Conservation (phyloP, 2,888 invertebrate species). For the Trichogramma dendrolimi region DNA sequence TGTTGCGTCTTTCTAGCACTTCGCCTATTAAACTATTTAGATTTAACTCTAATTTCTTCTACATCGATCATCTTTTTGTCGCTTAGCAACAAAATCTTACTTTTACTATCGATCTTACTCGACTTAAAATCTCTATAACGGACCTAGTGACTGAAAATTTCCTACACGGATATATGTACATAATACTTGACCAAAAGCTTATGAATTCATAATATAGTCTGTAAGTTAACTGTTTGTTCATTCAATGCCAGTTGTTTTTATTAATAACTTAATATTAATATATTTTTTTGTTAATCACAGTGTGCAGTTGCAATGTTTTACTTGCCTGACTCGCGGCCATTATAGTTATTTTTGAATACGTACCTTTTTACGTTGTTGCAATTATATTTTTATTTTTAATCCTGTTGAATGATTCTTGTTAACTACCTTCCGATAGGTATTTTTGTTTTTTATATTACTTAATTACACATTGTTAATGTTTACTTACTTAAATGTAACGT, state of each 20-base stretch:
- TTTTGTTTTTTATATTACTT: too few species aligned
- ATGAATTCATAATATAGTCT: constrained; percentile 5
- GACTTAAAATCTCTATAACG: constrained; percentile 7
- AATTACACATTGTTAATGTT: too few species aligned
- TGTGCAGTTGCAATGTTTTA: too few species aligned
- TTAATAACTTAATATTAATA: too few species aligned
- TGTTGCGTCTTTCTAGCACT: constrained; percentile 40
- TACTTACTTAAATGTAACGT: too few species aligned
- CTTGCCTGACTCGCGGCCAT: too few species aligned
- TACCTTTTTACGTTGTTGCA: too few species aligned
- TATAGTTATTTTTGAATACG: too few species aligned
- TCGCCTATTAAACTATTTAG: constrained; percentile 19
- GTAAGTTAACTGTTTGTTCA: not conserved
- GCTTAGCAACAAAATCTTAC: not conserved
- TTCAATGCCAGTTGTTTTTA: not conserved
- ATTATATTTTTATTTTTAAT: too few species aligned
- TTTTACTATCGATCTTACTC: constrained; percentile 9
- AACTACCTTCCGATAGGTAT: too few species aligned
- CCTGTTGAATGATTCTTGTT: too few species aligned
- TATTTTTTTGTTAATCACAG: too few species aligned
- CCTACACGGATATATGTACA: constrained; percentile 14
- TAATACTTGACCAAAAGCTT: constrained; percentile 19
- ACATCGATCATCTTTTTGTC: constrained; percentile 16
- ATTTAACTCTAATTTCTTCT: constrained; percentile 24
- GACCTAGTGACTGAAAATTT: constrained; percentile 19